Base-by-base conservation (phyloP, 2,797 vertebrate genomes). In the Malacoctenus gilli region DNA sequence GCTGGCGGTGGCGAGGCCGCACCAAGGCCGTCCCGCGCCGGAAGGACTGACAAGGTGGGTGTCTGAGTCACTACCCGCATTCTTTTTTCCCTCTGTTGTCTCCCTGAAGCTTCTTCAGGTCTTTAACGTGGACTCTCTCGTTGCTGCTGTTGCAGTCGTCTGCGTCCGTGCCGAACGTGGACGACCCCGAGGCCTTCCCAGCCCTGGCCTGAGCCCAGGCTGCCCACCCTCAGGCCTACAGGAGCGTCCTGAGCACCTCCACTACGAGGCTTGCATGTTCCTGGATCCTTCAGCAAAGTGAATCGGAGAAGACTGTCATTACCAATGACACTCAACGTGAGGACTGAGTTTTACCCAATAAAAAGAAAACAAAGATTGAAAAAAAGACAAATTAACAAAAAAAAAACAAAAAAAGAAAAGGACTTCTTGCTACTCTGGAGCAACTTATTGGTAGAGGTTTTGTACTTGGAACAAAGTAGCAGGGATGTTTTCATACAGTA, bases 291-390 rank as follows among this genome's bases (percentile, higher is more conserved):
- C 94, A 92, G 96, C 95, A 93, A 88, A 87, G 91, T 90, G 89
- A 95, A 89, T 91, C 91, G 91, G 91, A 85, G 91, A 92, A 94
- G 94, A 97, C 95, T 95, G 93, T 98, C 95, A 95, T 96, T 66
- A 83, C 60, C 93, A 91, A 94, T 96, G 94, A 91, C 94, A 94
- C 94, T 97, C 94, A 93, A 94, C 91, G 92, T 95, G 95, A 95
- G 96, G 95, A 99, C 96, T 98, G 96, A 98, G 95, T 98, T 96
- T 97, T 98, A 96, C 89, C 94, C 92, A 94, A 96, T 96, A 94
- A 95, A 92, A 92, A 92, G 85, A 95, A 95, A 94, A 93, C 72
- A 22, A 77, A 72, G 68, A 81, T 82, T 85, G 79, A 70, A 83
- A 89, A 86, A 40, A 83, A 83, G 68, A 61, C 68, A 81, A 15